A percentile compares a stretch with the other conserved stretches of the same genome.
Conservation (phyloP, 2,113 vertebrate species). For the Pelecanus crispus region DNA sequence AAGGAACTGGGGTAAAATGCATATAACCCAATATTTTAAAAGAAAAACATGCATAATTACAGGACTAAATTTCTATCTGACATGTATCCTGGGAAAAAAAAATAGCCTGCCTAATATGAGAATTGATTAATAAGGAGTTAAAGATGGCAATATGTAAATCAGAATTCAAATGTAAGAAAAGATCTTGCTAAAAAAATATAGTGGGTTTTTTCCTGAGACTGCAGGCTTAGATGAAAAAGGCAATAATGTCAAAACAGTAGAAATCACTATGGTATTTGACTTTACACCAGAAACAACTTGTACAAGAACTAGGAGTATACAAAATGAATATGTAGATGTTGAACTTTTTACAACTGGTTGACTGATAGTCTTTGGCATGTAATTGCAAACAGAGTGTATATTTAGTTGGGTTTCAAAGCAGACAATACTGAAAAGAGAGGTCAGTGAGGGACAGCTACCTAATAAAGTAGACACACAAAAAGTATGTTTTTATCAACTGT, state of each 20-base stretch:
- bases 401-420: constrained; percentile 22
- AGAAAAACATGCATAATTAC: not conserved
- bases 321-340: not conserved
- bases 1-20: not conserved
- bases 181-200: not conserved
- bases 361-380: constrained; percentile 20
- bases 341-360: constrained; percentile 19
- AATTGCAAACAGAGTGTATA: constrained; percentile 6
- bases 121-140: not conserved
- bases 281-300: not conserved
- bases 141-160: not conserved
- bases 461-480: not conserved
- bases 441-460: not conserved
- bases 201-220: not conserved
- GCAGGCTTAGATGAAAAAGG: not conserved
- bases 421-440: not conserved
- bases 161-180: not conserved
- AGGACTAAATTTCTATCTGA: not conserved
- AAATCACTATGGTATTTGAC: not conserved
- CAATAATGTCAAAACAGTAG: not conserved
- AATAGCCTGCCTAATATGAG: not conserved
- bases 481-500: not conserved
- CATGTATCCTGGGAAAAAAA: not conserved
- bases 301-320: not conserved
- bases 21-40: not conserved